Conservation (phyloP, 2,797 vertebrate genomes). For the Myotis pilosus region DNA sequence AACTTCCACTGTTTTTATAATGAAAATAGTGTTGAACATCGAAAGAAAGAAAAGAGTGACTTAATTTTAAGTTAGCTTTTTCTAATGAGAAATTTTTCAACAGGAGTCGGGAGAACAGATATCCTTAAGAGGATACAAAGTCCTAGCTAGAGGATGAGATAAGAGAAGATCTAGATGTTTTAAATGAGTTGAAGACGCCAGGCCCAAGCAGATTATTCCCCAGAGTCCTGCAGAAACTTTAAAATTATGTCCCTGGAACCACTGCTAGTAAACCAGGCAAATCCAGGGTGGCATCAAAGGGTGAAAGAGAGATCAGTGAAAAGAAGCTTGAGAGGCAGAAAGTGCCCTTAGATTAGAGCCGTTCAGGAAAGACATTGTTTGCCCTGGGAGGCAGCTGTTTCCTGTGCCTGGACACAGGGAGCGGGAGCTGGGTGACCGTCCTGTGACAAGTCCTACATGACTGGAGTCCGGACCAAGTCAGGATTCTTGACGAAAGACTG, state of each 20-base stretch:
- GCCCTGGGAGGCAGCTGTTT: neutral
- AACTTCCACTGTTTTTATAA: neutral
- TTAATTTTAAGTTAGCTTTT: neutral
- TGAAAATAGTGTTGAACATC: neutral
- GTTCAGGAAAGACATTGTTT: neutral
- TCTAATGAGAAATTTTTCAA: neutral
- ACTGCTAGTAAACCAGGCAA: neutral
- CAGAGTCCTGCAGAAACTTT: neutral
- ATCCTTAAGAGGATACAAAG: neutral
- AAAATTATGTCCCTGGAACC: neutral
- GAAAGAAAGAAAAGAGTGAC: neutral
- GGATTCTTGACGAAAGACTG: neutral
- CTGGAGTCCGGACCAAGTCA: neutral
- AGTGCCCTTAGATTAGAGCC: neutral
- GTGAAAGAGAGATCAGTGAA: neutral
- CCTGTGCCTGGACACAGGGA: neutral
- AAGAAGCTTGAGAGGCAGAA: neutral
- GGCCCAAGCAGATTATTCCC: neutral
- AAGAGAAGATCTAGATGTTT: neutral
- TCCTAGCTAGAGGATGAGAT: neutral
- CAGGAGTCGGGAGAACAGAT: neutral
- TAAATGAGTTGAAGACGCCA: neutral
- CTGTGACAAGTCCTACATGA: fast-evolving
- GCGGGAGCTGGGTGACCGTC: neutral
- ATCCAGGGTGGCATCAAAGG: neutral